Percentiles rank a stretch among this genome's conserved stretches.
Evolutionary conservation across 2,113 vertebrate genomes (phyloP).

Genomic region (Plestiodon gilberti): DNA sequence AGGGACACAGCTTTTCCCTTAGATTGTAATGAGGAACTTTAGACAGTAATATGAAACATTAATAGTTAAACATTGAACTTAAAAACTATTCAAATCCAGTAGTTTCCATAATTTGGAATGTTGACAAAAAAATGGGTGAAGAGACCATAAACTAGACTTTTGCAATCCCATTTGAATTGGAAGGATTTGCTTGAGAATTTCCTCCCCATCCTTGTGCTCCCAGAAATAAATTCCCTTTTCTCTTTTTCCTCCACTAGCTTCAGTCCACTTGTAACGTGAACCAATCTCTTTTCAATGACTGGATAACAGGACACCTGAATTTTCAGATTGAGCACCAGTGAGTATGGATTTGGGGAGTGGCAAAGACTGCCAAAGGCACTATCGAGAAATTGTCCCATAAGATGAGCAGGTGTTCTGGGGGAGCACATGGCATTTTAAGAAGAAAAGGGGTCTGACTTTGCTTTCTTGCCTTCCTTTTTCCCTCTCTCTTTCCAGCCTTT

Average conservation of each 20-base stretch:
- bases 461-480: neutral
- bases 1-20: neutral
- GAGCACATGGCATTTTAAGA: neutral
- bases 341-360: slow-evolving; percentile 43
- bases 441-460: neutral
- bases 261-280: slow-evolving; percentile 56
- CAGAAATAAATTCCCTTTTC: neutral
- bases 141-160: neutral
- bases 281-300: slow-evolving; percentile 78
- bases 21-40: neutral
- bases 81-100: neutral
- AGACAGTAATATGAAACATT: neutral
- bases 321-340: slow-evolving; percentile 84
- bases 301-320: slow-evolving; percentile 82
- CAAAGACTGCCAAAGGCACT: neutral
- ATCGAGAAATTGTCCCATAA: neutral
- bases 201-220: neutral
- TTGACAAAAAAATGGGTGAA: neutral
- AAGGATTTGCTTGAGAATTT: rapidly evolving
- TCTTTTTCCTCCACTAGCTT: slow-evolving; percentile 35
- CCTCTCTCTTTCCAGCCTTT: slow-evolving; percentile 68
- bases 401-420: neutral
- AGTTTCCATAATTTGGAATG: neutral
- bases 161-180: neutral
- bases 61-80: neutral